Evolutionary conservation across 2,888 invertebrate genomes (phyloP).

Genomic region (Lasioglossum villosulum): DNA sequence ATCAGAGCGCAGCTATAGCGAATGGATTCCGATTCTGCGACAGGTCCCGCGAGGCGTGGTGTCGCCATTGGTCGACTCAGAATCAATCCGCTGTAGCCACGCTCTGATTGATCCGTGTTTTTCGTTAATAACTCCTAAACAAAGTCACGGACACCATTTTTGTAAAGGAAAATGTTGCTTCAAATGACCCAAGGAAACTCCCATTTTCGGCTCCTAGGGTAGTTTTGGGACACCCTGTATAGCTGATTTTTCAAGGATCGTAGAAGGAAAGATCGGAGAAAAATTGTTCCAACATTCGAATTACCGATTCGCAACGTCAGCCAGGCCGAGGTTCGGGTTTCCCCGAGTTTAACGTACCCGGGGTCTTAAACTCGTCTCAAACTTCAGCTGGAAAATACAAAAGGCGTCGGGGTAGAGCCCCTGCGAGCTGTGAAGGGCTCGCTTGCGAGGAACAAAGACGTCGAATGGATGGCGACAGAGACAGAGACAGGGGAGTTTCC

Average conservation of each 20-base stretch:
- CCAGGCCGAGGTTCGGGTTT: conserved; percentile 6
- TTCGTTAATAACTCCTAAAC: too few relatives aligned
- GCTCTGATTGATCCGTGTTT: too few relatives aligned
- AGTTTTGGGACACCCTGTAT: too few relatives aligned
- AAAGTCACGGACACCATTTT: too few relatives aligned
- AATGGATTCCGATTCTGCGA: too few relatives aligned
- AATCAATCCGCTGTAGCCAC: too few relatives aligned
- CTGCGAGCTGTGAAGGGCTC: conserved; percentile 3
- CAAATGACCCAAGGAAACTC: too few relatives aligned
- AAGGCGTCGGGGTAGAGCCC: conserved; percentile 23
- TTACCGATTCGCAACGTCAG: conserved; percentile 27
- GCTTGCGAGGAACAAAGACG: background rate
- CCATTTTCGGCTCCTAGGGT: too few relatives aligned
- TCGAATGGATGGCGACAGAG: background rate
- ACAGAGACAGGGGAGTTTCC: background rate
- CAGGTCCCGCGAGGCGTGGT: too few relatives aligned
- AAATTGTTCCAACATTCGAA: background rate
- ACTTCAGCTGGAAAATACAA: conserved; percentile 38
- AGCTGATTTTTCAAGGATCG: background rate
- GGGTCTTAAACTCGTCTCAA: conserved; percentile 44
- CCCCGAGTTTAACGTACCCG: background rate
- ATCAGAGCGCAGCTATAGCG: too few relatives aligned
- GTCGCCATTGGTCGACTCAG: too few relatives aligned
- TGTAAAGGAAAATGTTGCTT: too few relatives aligned
- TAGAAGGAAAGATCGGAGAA: background rate